Base-by-base conservation (phyloP, 2,113 vertebrate species). In the Patagioenas fasciata region DNA sequence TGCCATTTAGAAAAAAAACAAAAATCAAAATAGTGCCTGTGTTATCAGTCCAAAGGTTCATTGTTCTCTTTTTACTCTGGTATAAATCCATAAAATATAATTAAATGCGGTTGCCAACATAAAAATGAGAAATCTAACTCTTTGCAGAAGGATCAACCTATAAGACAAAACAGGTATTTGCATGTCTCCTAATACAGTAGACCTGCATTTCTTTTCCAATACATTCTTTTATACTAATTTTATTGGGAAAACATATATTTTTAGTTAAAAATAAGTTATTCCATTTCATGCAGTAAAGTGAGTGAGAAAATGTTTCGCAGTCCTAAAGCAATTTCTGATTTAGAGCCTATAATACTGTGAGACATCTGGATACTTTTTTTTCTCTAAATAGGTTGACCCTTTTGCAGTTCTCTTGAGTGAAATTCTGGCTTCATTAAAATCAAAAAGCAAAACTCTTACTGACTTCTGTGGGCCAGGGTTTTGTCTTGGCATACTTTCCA, bases 361-460 rank as follows among this genome's bases (percentile, higher is more conserved):
- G 81, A 95, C 87, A 94, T 94, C 84, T 85, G 93, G 84, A 87
- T 82, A 32, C 32, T 25, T 85, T 71, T 70, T 48, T 91, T 94
- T 18, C 38, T 85, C 70, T 93, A 32, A 91, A 69, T 85, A 75
- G 11, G 40, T 19, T 95, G 93, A 96, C 87, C 78, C 91, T 82
- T 92, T 78, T 94, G 66, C 31, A 66, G 74, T 58, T 91, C 86
- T 95, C 93, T 71, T 92, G 93, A 81, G 93, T 88, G 74, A 96
- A 96, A 95, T 92, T 84, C 81, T 82, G 66, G 54, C 89, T 94
- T 82, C 93, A 91, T 96, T 95, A 93, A 94, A 96, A 89, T 91
- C 78, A 88, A 95, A 47, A 87, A 85, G 57, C 54, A 94, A 89
- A 95, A 88, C 89, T 95, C 87, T 79, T 89, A 82, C 6, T 80